Conservation (phyloP, 2,888 invertebrate species). For the Acleris laterana region DNA sequence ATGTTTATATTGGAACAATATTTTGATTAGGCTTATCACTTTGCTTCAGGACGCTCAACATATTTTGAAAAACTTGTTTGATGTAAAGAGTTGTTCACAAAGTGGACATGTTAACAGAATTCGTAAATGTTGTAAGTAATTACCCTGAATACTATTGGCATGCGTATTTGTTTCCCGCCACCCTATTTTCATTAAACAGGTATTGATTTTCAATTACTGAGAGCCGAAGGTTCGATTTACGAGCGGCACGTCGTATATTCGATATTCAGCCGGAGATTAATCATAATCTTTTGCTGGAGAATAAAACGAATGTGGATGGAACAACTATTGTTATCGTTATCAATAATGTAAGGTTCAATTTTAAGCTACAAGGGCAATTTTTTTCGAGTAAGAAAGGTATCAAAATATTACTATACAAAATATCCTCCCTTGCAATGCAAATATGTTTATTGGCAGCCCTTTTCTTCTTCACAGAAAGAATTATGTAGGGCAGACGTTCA, state of each 20-base stretch:
- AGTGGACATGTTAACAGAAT: too few relatives aligned
- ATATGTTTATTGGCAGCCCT: slow-evolving; percentile 23
- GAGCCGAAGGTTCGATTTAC: slow-evolving; percentile 39
- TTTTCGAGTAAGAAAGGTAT: too few relatives aligned
- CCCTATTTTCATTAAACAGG: slow-evolving; percentile 47
- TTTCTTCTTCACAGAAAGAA: slow-evolving; percentile 15
- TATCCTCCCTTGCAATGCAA: background rate
- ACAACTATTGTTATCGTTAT: background rate
- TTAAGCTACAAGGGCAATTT: too few relatives aligned
- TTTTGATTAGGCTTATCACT: background rate
- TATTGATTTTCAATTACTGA: slow-evolving; percentile 60
- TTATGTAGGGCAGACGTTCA: slow-evolving; percentile 16
- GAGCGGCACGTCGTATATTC: slow-evolving; percentile 13
- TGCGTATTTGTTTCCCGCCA: slow-evolving; percentile 44
- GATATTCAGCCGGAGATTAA: slow-evolving; percentile 24
- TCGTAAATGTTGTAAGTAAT: too few relatives aligned
- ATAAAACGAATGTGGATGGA: slow-evolving; percentile 1
- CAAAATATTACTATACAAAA: too few relatives aligned
- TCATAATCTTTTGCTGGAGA: slow-evolving; percentile 15
- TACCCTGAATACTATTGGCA: slow-evolving; percentile 18
- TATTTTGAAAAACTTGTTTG: too few relatives aligned
- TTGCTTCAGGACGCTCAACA: background rate
- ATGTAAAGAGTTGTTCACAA: too few relatives aligned
- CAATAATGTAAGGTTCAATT: background rate
- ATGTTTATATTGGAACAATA: slow-evolving; percentile 10